Evolutionary conservation across 2,888 invertebrate genomes (phyloP).

Genomic region (Tortrix viridana): DNA sequence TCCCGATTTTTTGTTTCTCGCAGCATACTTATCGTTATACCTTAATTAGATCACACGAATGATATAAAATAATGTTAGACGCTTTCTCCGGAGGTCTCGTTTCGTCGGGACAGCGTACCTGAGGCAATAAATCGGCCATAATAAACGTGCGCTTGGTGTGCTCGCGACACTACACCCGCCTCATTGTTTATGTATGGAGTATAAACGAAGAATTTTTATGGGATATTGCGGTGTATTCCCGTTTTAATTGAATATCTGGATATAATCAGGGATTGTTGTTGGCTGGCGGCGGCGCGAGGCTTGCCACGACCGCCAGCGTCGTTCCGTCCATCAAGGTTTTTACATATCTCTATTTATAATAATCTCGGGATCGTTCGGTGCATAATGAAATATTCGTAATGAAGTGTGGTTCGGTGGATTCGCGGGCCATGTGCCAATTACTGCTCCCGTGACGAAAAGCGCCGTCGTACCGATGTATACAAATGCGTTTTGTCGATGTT

Average conservation of each 20-base stretch:
- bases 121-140: constrained; percentile 77
- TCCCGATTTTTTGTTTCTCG: constrained; percentile 84
- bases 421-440: constrained; percentile 83
- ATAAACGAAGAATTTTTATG: constrained; percentile 80
- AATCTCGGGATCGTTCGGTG: constrained; percentile 78
- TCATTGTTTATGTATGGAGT: constrained; percentile 85
- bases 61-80: constrained; percentile 78
- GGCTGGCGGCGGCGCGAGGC: constrained; percentile 53
- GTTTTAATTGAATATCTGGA: constrained; percentile 68
- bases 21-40: constrained; percentile 80
- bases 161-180: constrained; percentile 80
- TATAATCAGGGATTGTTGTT: constrained; percentile 53
- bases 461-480: constrained; percentile 48
- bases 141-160: constrained; percentile 81
- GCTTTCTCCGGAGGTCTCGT: constrained; percentile 68
- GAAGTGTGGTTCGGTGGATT: constrained; percentile 76
- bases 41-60: constrained; percentile 82
- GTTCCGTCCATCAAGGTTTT: constrained; percentile 70
- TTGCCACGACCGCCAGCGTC: constrained; percentile 61
- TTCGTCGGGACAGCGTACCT: constrained; percentile 59
- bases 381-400: constrained; percentile 82
- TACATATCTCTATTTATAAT: constrained; percentile 80
- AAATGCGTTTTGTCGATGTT: constrained; percentile 31
- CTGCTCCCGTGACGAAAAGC: constrained; percentile 72
- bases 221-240: constrained; percentile 66